Conservation (phyloP, 2,113 vertebrate species). For the Cryptotis parvus region DNA sequence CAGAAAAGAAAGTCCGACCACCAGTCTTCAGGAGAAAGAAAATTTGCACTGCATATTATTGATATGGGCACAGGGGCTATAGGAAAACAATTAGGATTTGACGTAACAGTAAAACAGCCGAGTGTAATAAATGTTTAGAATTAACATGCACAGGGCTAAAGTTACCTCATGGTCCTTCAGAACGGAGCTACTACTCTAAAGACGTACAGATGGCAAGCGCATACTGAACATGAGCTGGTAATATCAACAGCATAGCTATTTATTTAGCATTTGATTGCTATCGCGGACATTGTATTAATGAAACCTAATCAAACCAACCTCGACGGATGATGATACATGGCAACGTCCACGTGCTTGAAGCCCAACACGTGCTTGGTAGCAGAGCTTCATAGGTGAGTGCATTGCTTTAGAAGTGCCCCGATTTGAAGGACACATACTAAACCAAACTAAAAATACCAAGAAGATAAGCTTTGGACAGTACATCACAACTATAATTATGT, state of each 20-base stretch:
- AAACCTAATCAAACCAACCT: too few relatives aligned
- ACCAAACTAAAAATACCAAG: too few relatives aligned
- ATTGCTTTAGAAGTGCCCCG: background rate
- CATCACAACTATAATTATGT: too few relatives aligned
- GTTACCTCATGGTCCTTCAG: background rate
- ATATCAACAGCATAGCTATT: background rate
- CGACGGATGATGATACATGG: too few relatives aligned
- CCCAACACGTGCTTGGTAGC: background rate
- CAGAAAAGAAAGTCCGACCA: too few relatives aligned
- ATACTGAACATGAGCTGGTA: background rate
- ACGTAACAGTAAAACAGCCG: background rate
- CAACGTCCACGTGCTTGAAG: too few relatives aligned
- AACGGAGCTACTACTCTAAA: background rate
- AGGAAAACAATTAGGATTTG: background rate
- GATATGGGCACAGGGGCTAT: background rate
- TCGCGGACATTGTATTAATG: too few relatives aligned
- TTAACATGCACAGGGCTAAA: background rate
- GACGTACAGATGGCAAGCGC: background rate
- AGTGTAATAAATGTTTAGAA: background rate
- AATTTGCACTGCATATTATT: background rate
- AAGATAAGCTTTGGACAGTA: too few relatives aligned
- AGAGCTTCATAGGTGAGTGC: background rate
- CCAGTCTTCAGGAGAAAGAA: constrained; percentile 36
- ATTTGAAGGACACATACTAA: background rate
- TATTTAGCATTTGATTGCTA: too few relatives aligned